Conservation (phyloP, 2,888 invertebrate species). For the Cheilosia impressa region DNA sequence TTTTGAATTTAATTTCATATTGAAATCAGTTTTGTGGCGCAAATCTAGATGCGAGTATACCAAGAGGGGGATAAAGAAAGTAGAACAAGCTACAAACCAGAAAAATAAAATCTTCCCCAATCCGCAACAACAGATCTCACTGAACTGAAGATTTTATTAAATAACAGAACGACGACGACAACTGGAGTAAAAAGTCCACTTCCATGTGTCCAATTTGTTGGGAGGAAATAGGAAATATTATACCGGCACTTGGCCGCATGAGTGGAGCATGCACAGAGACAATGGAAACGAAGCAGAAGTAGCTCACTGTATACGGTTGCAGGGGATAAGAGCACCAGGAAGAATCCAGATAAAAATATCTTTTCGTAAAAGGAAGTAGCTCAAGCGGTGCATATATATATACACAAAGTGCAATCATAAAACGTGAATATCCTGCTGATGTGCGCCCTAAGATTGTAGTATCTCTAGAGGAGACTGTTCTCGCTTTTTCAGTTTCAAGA, state of each 20-base stretch:
- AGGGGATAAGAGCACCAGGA: background rate
- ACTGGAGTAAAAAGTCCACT: background rate
- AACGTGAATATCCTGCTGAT: slow-evolving; percentile 23
- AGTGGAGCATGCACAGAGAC: slow-evolving; percentile 8
- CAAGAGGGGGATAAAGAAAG: background rate
- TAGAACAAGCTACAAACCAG: background rate
- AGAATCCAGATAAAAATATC: background rate
- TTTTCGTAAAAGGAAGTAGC: background rate
- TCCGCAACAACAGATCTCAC: slow-evolving; percentile 7
- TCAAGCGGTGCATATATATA: background rate
- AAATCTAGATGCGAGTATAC: background rate
- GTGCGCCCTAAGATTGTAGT: background rate
- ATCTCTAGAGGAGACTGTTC: background rate
- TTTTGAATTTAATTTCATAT: slow-evolving; percentile 1
- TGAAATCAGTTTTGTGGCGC: slow-evolving; percentile 2
- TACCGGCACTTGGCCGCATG: slow-evolving; percentile 25
- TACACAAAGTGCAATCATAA: background rate
- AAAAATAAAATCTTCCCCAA: background rate
- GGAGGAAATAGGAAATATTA: slow-evolving; percentile 32
- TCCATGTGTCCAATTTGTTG: slow-evolving; percentile 49
- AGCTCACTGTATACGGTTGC: background rate
- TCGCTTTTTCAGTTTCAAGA: slow-evolving; percentile 10
- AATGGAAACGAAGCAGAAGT: background rate
- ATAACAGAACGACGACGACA: slow-evolving; percentile 16
- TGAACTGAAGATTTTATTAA: slow-evolving; percentile 21